Evolutionary conservation across 2,888 invertebrate species (phyloP).

Genomic region (Nephrocerus scutellatus): DNA sequence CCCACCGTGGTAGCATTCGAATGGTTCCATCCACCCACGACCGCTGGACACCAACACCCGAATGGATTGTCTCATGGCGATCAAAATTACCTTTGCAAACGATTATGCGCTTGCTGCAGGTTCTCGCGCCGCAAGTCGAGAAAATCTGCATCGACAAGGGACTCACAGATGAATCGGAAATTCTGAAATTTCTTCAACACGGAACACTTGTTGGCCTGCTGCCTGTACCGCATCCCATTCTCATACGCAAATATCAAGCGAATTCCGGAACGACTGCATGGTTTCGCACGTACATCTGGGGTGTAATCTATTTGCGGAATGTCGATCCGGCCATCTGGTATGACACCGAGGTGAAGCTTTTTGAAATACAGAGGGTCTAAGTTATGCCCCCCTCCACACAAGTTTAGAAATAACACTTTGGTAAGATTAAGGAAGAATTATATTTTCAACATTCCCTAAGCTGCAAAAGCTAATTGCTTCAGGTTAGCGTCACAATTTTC

Average conservation of each 20-base stretch:
- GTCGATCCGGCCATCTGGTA: conserved; percentile 99
- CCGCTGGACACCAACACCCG: conserved; percentile 83
- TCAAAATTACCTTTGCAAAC: conserved; percentile 96
- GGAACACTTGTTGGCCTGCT: conserved; percentile 94
- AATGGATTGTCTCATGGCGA: conserved; percentile 95
- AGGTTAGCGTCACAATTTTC: no score
- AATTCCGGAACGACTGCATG: conserved; percentile 98
- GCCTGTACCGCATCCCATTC: conserved; percentile 98
- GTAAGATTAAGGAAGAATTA: no score
- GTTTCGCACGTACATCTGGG: conserved; percentile 99
- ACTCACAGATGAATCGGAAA: conserved; percentile 97
- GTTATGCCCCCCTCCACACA: no score
- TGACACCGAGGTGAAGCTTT: conserved; percentile 96
- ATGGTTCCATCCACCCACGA: conserved; percentile 45
- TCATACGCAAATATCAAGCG: conserved; percentile 98
- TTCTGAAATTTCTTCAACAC: conserved; percentile 96
- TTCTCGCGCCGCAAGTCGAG: conserved; percentile 98
- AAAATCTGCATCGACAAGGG: conserved; percentile 99
- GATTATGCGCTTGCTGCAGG: conserved; percentile 96
- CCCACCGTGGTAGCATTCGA: conserved; percentile 58
- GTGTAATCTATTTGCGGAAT: conserved; percentile 97
- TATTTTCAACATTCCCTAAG: no score
- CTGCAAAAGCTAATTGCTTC: no score
- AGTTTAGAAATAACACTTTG: no score
- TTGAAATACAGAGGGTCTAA: conserved; percentile 95